Conservation (phyloP, 2,888 invertebrate species). For the Gonocerus acuteangulatus region DNA sequence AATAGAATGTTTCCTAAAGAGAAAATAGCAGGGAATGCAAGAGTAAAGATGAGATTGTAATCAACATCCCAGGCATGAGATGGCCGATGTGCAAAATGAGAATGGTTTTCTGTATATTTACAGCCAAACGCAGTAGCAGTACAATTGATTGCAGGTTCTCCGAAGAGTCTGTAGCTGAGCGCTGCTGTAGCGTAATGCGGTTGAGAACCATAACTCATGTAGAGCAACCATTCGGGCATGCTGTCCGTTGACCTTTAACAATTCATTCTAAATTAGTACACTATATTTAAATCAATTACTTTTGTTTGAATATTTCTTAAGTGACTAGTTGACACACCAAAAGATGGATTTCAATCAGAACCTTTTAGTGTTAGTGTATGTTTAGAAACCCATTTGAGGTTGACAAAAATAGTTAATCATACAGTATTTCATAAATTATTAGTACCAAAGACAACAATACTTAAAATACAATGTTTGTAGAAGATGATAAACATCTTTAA, state of each 20-base stretch:
- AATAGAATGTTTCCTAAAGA: constrained; percentile 75
- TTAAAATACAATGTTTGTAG: too few relatives aligned
- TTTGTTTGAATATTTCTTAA: too few relatives aligned
- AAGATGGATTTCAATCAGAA: background rate
- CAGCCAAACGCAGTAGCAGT: constrained; percentile 40
- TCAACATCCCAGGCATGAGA: constrained; percentile 45
- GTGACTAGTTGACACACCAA: too few relatives aligned
- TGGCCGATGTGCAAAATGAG: constrained; percentile 54
- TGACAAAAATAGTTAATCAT: too few relatives aligned
- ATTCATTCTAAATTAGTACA: constrained; percentile 23
- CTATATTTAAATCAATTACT: too few relatives aligned
- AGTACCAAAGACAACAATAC: too few relatives aligned
- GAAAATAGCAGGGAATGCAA: constrained; percentile 73
- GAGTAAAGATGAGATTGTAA: constrained; percentile 71
- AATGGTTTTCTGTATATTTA: constrained; percentile 38
- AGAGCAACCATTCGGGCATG: constrained; percentile 72
- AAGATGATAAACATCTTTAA: too few relatives aligned
- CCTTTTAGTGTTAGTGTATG: too few relatives aligned
- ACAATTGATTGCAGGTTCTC: constrained; percentile 39
- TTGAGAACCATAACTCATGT: constrained; percentile 69
- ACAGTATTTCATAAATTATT: too few relatives aligned
- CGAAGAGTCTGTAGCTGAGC: constrained; percentile 63
- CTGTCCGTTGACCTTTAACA: constrained; percentile 66
- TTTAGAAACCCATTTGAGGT: too few relatives aligned
- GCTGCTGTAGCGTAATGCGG: constrained; percentile 71